Percentiles rank a stretch among this genome's conserved stretches.
phyloP scores from a whole-genome alignment of 2,113 vertebrate genomes.

The Miniopterus natalensis region DNA sequence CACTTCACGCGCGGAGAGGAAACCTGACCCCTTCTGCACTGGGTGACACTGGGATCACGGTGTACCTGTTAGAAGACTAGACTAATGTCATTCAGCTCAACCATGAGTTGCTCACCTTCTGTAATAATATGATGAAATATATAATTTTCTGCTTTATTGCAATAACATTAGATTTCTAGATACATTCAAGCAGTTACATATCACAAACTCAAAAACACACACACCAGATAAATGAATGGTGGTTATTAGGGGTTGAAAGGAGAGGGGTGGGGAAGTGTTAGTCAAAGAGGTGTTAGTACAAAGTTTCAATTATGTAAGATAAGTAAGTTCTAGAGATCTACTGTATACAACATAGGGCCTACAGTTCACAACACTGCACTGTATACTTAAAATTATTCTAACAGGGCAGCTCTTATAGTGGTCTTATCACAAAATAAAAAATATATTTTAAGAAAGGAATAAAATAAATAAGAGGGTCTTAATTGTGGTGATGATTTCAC shows the following conservation, averaged over 20 bases:
- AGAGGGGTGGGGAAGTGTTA: neutral
- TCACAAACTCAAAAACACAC: conserved; percentile 1
- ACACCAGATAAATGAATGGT: neutral
- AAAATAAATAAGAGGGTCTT: neutral
- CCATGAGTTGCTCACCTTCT: neutral
- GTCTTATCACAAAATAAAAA: neutral
- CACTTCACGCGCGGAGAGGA: neutral
- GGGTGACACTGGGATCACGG: neutral
- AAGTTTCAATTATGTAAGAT: neutral
- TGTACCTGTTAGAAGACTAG: neutral
- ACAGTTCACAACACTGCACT: neutral
- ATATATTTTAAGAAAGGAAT: too few species aligned
- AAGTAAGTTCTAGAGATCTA: neutral
- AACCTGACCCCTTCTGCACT: neutral
- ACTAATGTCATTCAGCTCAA: neutral
- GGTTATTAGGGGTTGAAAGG: neutral
- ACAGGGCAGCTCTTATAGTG: neutral
- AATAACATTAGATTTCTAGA: conserved; percentile 12
- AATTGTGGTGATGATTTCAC: neutral
- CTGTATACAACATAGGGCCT: neutral
- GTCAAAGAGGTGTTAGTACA: neutral
- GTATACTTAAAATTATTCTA: neutral
- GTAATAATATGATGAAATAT: neutral
- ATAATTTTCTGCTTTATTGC: neutral
- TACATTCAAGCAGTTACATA: neutral